Evolutionary conservation across 2,113 vertebrate species (phyloP).

Genomic region (Halcyon malimbica): DNA sequence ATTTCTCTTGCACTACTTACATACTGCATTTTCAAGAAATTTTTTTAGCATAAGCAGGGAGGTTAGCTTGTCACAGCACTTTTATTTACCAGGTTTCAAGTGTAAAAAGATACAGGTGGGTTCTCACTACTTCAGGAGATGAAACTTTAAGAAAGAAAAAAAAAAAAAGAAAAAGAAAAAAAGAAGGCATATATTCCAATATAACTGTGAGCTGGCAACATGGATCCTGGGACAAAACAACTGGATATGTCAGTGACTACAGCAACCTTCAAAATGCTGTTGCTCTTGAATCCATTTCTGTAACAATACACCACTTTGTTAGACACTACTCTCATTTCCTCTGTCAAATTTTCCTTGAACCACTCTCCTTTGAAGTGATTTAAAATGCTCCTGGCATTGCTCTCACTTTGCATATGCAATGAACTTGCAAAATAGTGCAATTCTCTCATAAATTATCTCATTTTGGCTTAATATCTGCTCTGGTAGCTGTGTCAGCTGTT

Average conservation of each 20-base stretch:
- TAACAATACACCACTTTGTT: background rate
- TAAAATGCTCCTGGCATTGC: background rate
- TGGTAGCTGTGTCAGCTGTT: background rate
- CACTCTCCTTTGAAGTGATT: background rate
- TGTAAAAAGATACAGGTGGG: background rate
- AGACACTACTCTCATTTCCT: background rate
- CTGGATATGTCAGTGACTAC: background rate
- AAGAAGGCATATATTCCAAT: background rate
- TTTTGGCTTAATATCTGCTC: background rate
- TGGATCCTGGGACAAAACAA: background rate
- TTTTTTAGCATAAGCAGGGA: background rate
- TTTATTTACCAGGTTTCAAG: background rate
- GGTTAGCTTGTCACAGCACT: background rate
- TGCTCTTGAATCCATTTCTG: background rate
- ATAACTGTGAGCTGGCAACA: background rate
- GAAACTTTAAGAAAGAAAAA: background rate
- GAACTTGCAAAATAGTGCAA: background rate
- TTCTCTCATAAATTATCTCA: background rate
- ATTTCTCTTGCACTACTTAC: background rate
- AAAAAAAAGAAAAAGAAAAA: too few relatives aligned
- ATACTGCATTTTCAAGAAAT: background rate
- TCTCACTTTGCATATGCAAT: background rate
- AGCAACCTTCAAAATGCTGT: background rate
- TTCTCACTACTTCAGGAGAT: background rate
- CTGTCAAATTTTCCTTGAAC: background rate